Evolutionary conservation across 2,888 invertebrate genomes (phyloP).

Genomic region (Volucella zonaria): DNA sequence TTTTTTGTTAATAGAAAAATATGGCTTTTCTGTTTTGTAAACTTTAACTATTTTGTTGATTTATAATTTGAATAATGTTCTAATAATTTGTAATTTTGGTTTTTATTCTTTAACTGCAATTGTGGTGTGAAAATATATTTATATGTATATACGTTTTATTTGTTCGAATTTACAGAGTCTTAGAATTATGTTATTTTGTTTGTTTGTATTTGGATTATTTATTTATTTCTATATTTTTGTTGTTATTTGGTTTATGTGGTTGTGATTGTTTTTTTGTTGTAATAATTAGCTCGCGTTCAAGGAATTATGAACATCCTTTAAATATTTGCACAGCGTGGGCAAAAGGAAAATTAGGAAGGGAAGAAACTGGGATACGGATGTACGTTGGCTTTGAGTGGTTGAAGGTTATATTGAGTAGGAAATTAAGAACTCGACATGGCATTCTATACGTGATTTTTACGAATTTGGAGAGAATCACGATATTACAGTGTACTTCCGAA

Average conservation of each 20-base stretch:
- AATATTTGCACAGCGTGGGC: too few relatives aligned
- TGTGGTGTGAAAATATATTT: constrained; percentile 71
- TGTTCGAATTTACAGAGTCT: constrained; percentile 51
- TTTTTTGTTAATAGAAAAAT: constrained; percentile 61
- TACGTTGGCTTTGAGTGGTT: too few relatives aligned
- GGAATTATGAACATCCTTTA: too few relatives aligned
- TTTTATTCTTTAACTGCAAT: constrained; percentile 60
- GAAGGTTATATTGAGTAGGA: too few relatives aligned
- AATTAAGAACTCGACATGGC: too few relatives aligned
- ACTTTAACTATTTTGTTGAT: constrained; percentile 62
- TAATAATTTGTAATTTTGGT: constrained; percentile 26
- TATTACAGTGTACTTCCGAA: too few relatives aligned
- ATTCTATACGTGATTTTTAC: too few relatives aligned
- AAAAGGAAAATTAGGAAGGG: too few relatives aligned
- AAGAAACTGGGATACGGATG: too few relatives aligned
- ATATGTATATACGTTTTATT: constrained; percentile 1
- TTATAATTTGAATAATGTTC: constrained; percentile 58
- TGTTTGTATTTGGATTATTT: constrained; percentile 11
- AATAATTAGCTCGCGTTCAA: neutral
- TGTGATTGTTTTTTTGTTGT: neutral
- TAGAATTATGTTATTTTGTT: constrained; percentile 36
- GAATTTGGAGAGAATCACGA: too few relatives aligned
- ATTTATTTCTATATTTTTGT: constrained; percentile 4
- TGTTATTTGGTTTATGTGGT: constrained; percentile 1
- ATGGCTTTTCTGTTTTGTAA: constrained; percentile 52